phyloP scores from a whole-genome alignment of 2,888 invertebrate genomes.

The Mythimna ferrago region DNA sequence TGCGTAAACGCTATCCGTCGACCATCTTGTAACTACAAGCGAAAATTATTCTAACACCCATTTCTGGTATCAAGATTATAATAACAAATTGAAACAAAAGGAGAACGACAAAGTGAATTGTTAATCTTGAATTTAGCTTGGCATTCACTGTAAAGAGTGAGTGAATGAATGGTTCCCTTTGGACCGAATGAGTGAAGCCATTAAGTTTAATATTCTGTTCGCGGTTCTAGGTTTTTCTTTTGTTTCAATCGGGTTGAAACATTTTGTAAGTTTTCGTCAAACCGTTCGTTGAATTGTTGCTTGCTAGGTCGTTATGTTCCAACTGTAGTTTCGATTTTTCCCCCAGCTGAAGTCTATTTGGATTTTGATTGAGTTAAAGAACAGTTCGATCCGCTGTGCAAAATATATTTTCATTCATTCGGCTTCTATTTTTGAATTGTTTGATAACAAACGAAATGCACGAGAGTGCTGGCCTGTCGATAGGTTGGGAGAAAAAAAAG shows the following conservation, averaged over 20 bases:
- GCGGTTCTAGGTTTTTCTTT: conserved; percentile 43
- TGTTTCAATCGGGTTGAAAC: conserved; percentile 41
- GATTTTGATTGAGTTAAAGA: conserved; percentile 29
- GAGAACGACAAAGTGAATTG: conserved; percentile 59
- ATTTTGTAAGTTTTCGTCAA: conserved; percentile 41
- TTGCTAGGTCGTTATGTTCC: conserved; percentile 30
- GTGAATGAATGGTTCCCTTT: conserved; percentile 73
- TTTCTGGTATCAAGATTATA: conserved; percentile 53
- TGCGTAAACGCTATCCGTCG: conserved; percentile 26
- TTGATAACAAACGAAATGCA: not conserved
- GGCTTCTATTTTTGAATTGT: not conserved
- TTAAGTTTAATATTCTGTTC: conserved; percentile 63
- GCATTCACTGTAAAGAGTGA: conserved; percentile 73
- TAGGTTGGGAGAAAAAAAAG: no score
- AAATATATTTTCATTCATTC: conserved; percentile 12
- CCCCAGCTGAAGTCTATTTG: conserved; percentile 19
- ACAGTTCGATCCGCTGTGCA: not conserved
- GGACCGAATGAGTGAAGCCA: conserved; percentile 71
- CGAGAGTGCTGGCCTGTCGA: no score
- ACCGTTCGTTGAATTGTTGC: conserved; percentile 25
- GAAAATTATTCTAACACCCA: conserved; percentile 38
- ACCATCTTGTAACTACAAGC: conserved; percentile 42
- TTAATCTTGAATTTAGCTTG: conserved; percentile 67
- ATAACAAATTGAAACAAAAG: conserved; percentile 64
- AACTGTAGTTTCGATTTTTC: conserved; percentile 42